Conservation (phyloP, 2,113 vertebrate genomes). For the Sander lucioperca region DNA sequence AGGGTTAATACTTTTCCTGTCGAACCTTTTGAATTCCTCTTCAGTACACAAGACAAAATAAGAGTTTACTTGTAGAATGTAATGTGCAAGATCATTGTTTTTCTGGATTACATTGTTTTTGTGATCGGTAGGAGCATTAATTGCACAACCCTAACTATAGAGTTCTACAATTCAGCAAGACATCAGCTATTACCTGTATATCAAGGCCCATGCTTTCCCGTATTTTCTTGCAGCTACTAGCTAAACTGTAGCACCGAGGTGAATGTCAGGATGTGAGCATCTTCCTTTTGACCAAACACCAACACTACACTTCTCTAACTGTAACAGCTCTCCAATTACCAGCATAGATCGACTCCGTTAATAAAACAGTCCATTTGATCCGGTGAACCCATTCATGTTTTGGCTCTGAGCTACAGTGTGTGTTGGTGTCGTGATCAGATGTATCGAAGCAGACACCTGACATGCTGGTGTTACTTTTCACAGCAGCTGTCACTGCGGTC, state of each 20-base stretch:
- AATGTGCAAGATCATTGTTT: no score
- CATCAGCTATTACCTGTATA: neutral
- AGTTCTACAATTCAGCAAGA: neutral
- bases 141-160: no score
- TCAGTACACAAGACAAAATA: no score
- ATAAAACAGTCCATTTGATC: conserved; percentile 72
- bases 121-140: no score
- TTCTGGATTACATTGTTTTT: no score
- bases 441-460: conserved; percentile 71
- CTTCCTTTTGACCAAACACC: conserved; percentile 43
- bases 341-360: conserved; percentile 51
- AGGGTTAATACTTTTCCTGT: no score
- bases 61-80: no score
- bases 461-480: conserved; percentile 62
- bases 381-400: conserved; percentile 49
- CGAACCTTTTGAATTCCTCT: no score
- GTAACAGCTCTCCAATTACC: conserved; percentile 51
- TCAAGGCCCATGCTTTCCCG: neutral
- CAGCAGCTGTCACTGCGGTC: conserved; percentile 73
- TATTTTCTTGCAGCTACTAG: neutral
- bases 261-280: neutral
- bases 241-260: neutral
- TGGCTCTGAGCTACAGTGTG: conserved; percentile 57
- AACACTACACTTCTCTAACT: conserved; percentile 11
- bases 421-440: conserved; percentile 68